phyloP scores from a whole-genome alignment of 2,888 invertebrate species.

The Parelbella ahira region DNA sequence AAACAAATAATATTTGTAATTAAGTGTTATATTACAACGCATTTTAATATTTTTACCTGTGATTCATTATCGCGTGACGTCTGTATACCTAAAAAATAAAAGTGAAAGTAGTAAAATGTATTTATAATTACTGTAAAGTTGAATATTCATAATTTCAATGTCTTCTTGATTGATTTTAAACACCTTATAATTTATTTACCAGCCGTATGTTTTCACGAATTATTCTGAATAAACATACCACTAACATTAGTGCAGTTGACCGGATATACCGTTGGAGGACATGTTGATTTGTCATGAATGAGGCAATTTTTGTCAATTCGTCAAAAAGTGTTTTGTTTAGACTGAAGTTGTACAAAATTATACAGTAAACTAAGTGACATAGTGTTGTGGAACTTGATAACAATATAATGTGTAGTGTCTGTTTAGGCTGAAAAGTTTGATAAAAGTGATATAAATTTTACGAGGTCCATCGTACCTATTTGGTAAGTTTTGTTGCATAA shows the following conservation, averaged over 20 bases:
- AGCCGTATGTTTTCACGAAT: no score
- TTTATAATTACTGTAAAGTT: no score
- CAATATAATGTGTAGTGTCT: slow-evolving; percentile 67
- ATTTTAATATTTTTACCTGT: no score
- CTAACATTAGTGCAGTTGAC: slow-evolving; percentile 39
- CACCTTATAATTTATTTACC: no score
- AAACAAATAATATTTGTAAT: no score
- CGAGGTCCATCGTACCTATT: slow-evolving; percentile 52
- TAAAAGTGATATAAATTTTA: slow-evolving; percentile 49
- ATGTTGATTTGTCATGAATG: slow-evolving; percentile 75
- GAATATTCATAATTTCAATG: no score
- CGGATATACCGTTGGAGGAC: slow-evolving; percentile 69
- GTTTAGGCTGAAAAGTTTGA: slow-evolving; percentile 56
- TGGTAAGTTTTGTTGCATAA: slow-evolving; percentile 70
- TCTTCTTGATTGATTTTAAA: no score
- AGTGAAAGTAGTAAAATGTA: no score
- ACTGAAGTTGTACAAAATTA: slow-evolving; percentile 65
- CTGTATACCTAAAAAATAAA: no score
- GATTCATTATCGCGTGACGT: no score
- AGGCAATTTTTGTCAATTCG: slow-evolving; percentile 72
- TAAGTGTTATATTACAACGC: no score
- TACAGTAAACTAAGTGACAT: slow-evolving; percentile 57
- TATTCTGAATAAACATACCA: no score
- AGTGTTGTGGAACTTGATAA: slow-evolving; percentile 60
- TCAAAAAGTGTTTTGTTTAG: slow-evolving; percentile 72